A percentile compares a stretch with the other conserved stretches of the same genome.
Evolutionary conservation across 2,113 vertebrate species (phyloP).

Genomic region (Morone chrysops): DNA sequence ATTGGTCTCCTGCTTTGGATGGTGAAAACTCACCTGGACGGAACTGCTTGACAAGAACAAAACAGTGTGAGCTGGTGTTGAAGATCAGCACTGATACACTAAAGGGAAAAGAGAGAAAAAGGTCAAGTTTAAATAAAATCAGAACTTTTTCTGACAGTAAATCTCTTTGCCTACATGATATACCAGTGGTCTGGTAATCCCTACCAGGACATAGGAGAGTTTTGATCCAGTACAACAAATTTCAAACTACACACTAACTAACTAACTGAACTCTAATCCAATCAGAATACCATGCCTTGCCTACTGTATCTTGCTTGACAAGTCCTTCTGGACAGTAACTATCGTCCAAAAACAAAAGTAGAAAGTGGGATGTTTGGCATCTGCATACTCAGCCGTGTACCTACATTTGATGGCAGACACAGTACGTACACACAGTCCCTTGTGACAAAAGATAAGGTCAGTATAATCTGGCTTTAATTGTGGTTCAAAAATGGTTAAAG

Average conservation of each 20-base stretch:
- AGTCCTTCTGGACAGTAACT: not conserved
- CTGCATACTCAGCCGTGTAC: too few species aligned
- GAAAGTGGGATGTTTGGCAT: too few species aligned
- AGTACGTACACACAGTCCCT: too few species aligned
- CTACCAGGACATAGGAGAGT: not conserved
- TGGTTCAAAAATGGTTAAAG: not conserved
- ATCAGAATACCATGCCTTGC: not conserved
- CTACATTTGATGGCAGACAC: too few species aligned
- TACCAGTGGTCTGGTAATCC: not conserved
- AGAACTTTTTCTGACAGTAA: not conserved
- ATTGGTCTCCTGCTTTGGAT: not conserved
- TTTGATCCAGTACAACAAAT: not conserved
- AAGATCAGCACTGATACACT: slow-evolving; percentile 94
- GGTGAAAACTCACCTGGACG: slow-evolving; percentile 87
- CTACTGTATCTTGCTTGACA: not conserved
- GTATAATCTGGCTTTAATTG: not conserved
- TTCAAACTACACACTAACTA: not conserved
- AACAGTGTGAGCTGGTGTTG: slow-evolving; percentile 91
- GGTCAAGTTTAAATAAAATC: not conserved
- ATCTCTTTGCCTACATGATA: not conserved
- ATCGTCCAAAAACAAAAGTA: not conserved
- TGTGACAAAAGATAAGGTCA: too few species aligned
- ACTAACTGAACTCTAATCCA: not conserved
- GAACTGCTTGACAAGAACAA: slow-evolving; percentile 95
- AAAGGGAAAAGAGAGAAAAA: slow-evolving; percentile 6